These are phyloP conservation scores for Protonemura montana DNA, from an alignment of 2,888 invertebrate species.

Conservation along the genomic window DNA sequence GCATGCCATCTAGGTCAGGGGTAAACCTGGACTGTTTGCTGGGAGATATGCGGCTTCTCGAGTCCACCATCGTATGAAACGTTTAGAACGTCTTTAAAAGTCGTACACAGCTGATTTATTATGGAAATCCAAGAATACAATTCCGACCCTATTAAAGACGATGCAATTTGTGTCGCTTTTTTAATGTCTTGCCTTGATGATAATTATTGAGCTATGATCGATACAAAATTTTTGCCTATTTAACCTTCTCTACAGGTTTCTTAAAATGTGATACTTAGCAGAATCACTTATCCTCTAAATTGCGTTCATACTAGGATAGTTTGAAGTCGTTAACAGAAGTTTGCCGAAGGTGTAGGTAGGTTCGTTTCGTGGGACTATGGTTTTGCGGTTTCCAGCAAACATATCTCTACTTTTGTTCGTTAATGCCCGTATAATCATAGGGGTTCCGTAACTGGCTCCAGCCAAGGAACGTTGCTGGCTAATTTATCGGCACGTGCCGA, in stretches of 20 bases:
- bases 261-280: too few species aligned
- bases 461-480: background rate
- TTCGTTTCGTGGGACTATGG: background rate
- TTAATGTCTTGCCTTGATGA: too few species aligned
- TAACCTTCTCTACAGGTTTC: too few species aligned
- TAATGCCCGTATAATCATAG: background rate
- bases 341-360: too few species aligned
- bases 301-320: too few species aligned
- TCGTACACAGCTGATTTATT: background rate
- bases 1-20: background rate
- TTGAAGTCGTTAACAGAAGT: too few species aligned
- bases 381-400: background rate
- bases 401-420: background rate
- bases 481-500: background rate
- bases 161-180: too few species aligned
- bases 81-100: background rate
- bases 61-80: background rate
- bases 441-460: background rate
- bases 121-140: too few species aligned
- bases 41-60: background rate
- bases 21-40: background rate
- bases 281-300: too few species aligned
- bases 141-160: too few species aligned
- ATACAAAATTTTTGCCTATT: too few species aligned
- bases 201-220: too few species aligned